Base-by-base conservation (phyloP, 2,113 vertebrate species). In the Platycercus adscitus region DNA sequence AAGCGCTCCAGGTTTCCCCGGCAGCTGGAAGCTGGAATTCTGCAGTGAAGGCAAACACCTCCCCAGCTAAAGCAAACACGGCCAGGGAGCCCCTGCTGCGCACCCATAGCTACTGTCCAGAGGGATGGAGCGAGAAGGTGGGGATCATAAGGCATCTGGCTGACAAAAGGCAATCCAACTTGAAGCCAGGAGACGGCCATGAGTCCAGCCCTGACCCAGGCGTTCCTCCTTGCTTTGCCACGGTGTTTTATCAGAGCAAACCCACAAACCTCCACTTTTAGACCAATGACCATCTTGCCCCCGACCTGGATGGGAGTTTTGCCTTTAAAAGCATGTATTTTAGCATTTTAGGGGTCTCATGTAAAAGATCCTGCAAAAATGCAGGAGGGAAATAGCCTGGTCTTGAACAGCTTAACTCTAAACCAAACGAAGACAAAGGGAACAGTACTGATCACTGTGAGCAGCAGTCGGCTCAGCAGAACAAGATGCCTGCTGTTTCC, bases 1-100 rank as follows among this genome's bases (percentile, higher is more conserved):
- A 64, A 75, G 47, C 0, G 0, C 91, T 89, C 89, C 70, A 91
- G 58, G 94, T 95, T 94, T 95, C 94, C 86, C 89, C 1, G 16
- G 95, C 93, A 94, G 95, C 91, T 96, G 93, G 86, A 86, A 86
- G 82, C 72, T 46, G 94, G 81, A 87, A 91, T 88, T 94, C 78
- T 91, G 87, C 91, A 93, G 73, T 6, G 39, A 94, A 91, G 96
- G 78, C 81, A 95, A 95, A 97, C 94, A 87, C 78, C 81, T 94
- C 93, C 89, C 78, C 81, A 91, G 84, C 87, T 94, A 95, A 96
- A 95, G 87, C 89, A 95, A 95, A 96, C 91, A 94, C 10, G 11
- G 81, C 9, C 60, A 37, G 52, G 47, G 56, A 95, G 84, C 81
- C 84, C 95, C 93, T 72, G 89, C 50, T 35, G 78, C 56, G 93